These are phyloP conservation scores for Eurystomus glaucurus DNA, from an alignment of 2,797 vertebrate genomes.

Conservation along the genomic window DNA sequence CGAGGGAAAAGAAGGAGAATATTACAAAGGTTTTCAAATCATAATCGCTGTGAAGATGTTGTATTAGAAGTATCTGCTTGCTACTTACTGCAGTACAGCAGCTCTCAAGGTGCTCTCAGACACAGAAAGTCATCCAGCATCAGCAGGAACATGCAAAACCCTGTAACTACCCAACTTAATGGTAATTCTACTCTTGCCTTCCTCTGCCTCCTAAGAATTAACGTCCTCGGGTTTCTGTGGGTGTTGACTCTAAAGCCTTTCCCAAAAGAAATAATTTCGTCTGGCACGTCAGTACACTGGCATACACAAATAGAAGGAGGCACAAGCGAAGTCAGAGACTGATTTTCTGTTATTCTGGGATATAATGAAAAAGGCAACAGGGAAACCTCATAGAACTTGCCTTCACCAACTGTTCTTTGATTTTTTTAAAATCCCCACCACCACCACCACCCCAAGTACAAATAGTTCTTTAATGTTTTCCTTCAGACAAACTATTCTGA, in stretches of 20 bases:
- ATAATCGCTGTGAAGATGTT: background rate
- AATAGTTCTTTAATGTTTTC: slow-evolving; percentile 20
- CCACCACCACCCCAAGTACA: background rate
- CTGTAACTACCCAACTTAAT: accelerated
- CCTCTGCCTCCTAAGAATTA: background rate
- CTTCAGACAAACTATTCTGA: slow-evolving; percentile 26
- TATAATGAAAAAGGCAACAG: background rate
- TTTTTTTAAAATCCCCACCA: background rate
- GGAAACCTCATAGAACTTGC: background rate
- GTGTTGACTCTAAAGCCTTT: background rate
- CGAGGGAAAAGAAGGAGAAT: background rate
- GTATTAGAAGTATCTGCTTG: background rate
- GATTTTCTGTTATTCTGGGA: background rate
- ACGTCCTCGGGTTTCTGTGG: background rate
- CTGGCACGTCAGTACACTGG: accelerated
- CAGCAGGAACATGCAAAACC: background rate
- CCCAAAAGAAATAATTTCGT: background rate
- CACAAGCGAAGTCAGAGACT: background rate
- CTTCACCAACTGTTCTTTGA: background rate
- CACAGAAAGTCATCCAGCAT: background rate
- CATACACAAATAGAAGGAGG: background rate
- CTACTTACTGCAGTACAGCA: background rate
- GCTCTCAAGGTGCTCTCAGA: background rate
- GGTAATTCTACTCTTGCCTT: background rate
- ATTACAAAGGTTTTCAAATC: background rate